These are phyloP conservation scores for Amblyornis subalaris DNA, from an alignment of 2,113 vertebrate genomes.

Conservation along the genomic window DNA sequence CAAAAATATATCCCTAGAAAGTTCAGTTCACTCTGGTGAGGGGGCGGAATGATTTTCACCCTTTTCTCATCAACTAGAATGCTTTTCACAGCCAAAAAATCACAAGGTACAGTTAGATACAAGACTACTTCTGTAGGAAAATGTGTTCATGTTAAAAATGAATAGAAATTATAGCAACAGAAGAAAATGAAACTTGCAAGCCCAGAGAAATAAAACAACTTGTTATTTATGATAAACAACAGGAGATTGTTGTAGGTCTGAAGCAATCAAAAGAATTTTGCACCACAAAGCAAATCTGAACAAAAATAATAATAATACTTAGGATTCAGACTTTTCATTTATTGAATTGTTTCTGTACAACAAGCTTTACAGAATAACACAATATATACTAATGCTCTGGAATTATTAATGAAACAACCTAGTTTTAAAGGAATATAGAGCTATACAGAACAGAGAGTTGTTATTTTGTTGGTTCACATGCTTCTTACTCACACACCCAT, in stretches of 20 bases:
- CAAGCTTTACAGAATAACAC: slow-evolving; percentile 54
- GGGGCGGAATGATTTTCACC: slow-evolving; percentile 55
- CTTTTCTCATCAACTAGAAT: slow-evolving; percentile 52
- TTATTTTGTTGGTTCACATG: slow-evolving; percentile 20
- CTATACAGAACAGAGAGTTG: background rate
- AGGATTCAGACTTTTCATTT: slow-evolving; percentile 41
- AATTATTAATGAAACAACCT: slow-evolving; percentile 39
- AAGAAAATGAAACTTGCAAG: slow-evolving; percentile 67
- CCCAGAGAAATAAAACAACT: slow-evolving; percentile 56
- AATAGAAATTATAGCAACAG: slow-evolving; percentile 66
- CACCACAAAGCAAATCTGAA: slow-evolving; percentile 42
- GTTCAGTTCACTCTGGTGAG: slow-evolving; percentile 30
- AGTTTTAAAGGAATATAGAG: slow-evolving; percentile 27
- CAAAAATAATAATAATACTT: slow-evolving; percentile 63
- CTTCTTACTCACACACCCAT: background rate
- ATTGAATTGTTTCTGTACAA: slow-evolving; percentile 63
- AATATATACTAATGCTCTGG: slow-evolving; percentile 54
- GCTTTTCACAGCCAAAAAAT: slow-evolving; percentile 52
- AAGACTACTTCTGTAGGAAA: slow-evolving; percentile 53
- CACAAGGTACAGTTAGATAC: slow-evolving; percentile 40
- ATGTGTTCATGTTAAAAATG: slow-evolving; percentile 59
- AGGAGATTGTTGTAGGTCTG: slow-evolving; percentile 33
- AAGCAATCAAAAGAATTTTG: slow-evolving; percentile 60
- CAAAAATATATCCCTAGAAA: slow-evolving; percentile 40
- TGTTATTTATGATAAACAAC: slow-evolving; percentile 68